These are phyloP conservation scores for Caenorhabditis auriculariae DNA, from an alignment of 2,888 invertebrate genomes.

Conservation along the genomic window DNA sequence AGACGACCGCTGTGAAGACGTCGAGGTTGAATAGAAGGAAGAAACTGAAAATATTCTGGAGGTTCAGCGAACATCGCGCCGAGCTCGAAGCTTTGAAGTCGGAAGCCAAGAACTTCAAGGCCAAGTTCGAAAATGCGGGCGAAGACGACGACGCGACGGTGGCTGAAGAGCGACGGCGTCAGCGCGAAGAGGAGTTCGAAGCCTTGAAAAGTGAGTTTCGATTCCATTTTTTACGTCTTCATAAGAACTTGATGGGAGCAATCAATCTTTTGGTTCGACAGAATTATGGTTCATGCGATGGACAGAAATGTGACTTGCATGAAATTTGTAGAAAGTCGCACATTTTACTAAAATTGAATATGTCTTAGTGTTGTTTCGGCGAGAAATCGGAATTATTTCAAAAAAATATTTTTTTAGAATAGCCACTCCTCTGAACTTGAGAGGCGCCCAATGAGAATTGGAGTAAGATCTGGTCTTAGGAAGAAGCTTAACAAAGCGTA, in stretches of 20 bases:
- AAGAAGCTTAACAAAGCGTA: no score
- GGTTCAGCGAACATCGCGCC: slow-evolving; percentile 29
- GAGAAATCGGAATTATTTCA: no score
- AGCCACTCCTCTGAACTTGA: no score
- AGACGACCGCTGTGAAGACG: slow-evolving; percentile 33
- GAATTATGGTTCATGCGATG: no score
- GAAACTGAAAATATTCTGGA: neutral
- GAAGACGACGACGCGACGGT: slow-evolving; percentile 63
- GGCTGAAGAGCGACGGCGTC: slow-evolving; percentile 62
- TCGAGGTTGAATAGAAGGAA: slow-evolving; percentile 1
- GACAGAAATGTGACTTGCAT: no score
- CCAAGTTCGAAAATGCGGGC: slow-evolving; percentile 63
- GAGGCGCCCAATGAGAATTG: no score
- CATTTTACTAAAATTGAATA: no score
- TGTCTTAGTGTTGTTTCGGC: no score
- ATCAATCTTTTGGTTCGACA: no score
- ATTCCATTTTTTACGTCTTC: neutral
- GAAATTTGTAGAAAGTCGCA: no score
- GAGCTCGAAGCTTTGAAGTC: slow-evolving; percentile 42
- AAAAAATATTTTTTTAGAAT: no score
- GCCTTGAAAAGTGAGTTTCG: slow-evolving; percentile 53
- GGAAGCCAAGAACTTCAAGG: slow-evolving; percentile 55
- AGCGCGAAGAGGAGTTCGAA: slow-evolving; percentile 64
- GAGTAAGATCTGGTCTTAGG: no score
- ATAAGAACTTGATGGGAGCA: neutral